phyloP scores from a whole-genome alignment of 2,113 vertebrate genomes.

The Callipepla squamata region DNA sequence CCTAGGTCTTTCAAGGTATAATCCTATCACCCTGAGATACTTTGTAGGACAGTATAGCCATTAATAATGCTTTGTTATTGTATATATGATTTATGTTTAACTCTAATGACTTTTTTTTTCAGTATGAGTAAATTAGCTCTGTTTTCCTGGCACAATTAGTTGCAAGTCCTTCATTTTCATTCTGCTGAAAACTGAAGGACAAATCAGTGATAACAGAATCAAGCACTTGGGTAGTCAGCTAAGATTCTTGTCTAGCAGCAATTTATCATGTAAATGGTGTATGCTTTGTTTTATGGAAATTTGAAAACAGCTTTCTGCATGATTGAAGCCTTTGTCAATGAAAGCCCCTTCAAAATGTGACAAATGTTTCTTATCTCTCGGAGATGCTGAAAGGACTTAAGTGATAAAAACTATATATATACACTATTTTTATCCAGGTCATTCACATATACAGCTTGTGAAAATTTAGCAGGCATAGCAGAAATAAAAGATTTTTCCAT shows the following conservation, averaged over 20 bases:
- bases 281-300: conserved; percentile 88
- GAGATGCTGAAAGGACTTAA: conserved; percentile 55
- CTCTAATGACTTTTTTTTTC: conserved; percentile 54
- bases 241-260: conserved; percentile 83
- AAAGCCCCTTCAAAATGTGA: conserved; percentile 78
- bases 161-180: conserved; percentile 79
- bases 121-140: conserved; percentile 73
- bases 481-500: neutral
- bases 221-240: conserved; percentile 80
- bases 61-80: conserved; percentile 70
- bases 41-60: conserved; percentile 32
- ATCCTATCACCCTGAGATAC: conserved; percentile 25
- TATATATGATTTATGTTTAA: conserved; percentile 42
- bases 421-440: conserved; percentile 55
- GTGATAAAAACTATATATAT: conserved; percentile 57
- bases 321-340: conserved; percentile 87
- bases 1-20: neutral
- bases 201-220: conserved; percentile 81
- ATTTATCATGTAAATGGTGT: conserved; percentile 92
- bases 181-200: conserved; percentile 80
- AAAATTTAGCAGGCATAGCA: neutral
- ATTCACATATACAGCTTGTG: neutral
- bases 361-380: conserved; percentile 82
- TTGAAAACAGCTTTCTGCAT: conserved; percentile 89
- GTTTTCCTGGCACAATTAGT: conserved; percentile 80